Evolutionary conservation across 1,140 invertebrate genomes (phyloP).

Genomic region (Forficula auricularia): DNA sequence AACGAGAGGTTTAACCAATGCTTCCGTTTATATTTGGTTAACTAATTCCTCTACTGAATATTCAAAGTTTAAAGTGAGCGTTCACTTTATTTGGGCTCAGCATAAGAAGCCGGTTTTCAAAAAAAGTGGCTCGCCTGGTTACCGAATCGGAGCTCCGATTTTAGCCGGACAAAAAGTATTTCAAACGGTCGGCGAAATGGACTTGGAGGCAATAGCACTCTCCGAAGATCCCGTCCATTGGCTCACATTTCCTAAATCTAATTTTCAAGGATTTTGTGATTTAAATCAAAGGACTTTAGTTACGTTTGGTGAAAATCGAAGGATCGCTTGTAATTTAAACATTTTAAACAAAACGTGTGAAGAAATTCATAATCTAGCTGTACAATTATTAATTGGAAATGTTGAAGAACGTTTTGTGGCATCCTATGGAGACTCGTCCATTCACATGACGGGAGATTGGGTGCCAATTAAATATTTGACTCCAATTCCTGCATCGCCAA

Average conservation of each 20-base stretch:
- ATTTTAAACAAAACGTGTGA: too few relatives aligned
- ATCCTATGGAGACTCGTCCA: conserved; percentile 25
- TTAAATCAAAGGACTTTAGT: conserved; percentile 22
- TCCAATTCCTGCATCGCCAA: too few relatives aligned
- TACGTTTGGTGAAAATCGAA: conserved; percentile 30
- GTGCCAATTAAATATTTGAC: conserved; percentile 15
- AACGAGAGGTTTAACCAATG: conserved; percentile 29
- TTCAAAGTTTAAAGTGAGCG: too few relatives aligned
- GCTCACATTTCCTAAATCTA: conserved; percentile 22
- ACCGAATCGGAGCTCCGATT: conserved; percentile 40
- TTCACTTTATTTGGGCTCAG: too few relatives aligned
- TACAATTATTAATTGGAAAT: too few relatives aligned
- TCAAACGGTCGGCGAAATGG: background rate
- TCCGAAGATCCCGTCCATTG: conserved; percentile 1
- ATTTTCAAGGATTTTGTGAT: conserved; percentile 24
- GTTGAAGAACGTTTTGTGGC: conserved; percentile 18
- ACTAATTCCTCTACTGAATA: too few relatives aligned
- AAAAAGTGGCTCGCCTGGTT: conserved; percentile 51
- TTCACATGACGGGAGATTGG: conserved; percentile 23
- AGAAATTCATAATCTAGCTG: too few relatives aligned
- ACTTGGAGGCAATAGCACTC: background rate
- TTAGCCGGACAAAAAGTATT: conserved; percentile 26
- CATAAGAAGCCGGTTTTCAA: too few relatives aligned
- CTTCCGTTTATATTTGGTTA: conserved; percentile 26
- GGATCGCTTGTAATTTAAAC: background rate